Evolutionary conservation across 2,797 vertebrate species (phyloP).

Genomic region (Hemitrygon akajei): DNA sequence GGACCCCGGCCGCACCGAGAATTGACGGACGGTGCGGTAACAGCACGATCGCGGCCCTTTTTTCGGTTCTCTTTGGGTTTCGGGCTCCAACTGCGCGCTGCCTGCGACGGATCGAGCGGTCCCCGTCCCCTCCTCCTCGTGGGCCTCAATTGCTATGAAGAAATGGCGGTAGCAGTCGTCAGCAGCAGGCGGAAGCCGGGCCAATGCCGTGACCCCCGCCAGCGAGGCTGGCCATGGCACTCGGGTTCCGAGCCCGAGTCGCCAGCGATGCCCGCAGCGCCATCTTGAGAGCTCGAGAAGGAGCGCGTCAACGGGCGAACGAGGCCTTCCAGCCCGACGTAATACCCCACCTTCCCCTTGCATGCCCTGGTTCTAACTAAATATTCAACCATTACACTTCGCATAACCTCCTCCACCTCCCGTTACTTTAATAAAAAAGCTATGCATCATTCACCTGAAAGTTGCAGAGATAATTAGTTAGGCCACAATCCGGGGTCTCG

Average conservation of each 20-base stretch:
- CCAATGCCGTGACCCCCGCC: background rate
- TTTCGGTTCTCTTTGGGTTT: too few species aligned
- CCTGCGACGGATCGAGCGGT: too few species aligned
- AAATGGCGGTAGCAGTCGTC: background rate
- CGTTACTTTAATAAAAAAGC: background rate
- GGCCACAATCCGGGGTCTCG: conserved; percentile 23
- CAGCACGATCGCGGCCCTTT: too few species aligned
- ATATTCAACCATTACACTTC: background rate
- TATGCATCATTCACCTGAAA: background rate
- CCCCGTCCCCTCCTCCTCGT: too few species aligned
- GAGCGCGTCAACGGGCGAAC: conserved; percentile 34
- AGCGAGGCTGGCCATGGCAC: background rate
- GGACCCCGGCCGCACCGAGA: too few species aligned
- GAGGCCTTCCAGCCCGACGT: background rate
- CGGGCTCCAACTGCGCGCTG: too few species aligned
- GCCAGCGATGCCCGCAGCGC: conserved; percentile 55
- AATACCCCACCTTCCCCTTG: too few species aligned
- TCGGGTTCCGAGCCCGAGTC: conserved; percentile 41
- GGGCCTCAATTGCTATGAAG: background rate
- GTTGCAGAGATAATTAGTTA: background rate
- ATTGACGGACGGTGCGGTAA: too few species aligned
- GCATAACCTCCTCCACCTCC: too few species aligned
- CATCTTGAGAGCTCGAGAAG: conserved; percentile 60
- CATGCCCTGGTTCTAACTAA: too few species aligned
- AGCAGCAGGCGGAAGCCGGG: background rate